Evolutionary conservation across 1,140 invertebrate genomes (phyloP).

Genomic region (Papilio machaon): DNA sequence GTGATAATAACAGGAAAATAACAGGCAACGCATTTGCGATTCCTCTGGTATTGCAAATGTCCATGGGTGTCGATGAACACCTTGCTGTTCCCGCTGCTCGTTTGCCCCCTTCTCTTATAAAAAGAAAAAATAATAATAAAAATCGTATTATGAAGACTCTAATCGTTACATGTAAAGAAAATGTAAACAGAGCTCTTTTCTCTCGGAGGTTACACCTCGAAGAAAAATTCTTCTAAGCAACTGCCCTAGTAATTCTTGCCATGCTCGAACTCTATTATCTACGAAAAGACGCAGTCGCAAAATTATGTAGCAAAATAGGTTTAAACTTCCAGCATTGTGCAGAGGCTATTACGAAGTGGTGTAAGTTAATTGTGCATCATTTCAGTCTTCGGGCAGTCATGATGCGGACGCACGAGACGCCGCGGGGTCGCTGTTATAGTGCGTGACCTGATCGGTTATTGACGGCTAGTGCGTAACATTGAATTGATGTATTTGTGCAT

Average conservation of each 20-base stretch:
- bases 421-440: not conserved
- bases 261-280: not conserved
- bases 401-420: constrained; percentile 12
- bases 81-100: too few relatives aligned
- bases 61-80: too few relatives aligned
- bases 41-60: too few relatives aligned
- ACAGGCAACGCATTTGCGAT: too few relatives aligned
- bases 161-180: not conserved
- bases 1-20: too few relatives aligned
- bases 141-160: not conserved
- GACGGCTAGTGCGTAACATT: constrained; percentile 10
- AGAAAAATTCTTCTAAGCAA: not conserved
- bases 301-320: not conserved
- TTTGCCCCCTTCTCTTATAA: too few relatives aligned
- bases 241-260: not conserved
- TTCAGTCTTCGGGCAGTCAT: constrained; percentile 6
- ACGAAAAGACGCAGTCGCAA: not conserved
- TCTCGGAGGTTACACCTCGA: not conserved
- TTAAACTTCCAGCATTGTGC: not conserved
- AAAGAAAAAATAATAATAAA: too few relatives aligned
- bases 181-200: not conserved
- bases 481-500: not conserved
- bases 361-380: constrained; percentile 2
- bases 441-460: constrained; percentile 21
- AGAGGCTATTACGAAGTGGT: not conserved